These are phyloP conservation scores for Hemistola chrysoprasaria DNA, from an alignment of 2,888 invertebrate genomes.

Conservation along the genomic window DNA sequence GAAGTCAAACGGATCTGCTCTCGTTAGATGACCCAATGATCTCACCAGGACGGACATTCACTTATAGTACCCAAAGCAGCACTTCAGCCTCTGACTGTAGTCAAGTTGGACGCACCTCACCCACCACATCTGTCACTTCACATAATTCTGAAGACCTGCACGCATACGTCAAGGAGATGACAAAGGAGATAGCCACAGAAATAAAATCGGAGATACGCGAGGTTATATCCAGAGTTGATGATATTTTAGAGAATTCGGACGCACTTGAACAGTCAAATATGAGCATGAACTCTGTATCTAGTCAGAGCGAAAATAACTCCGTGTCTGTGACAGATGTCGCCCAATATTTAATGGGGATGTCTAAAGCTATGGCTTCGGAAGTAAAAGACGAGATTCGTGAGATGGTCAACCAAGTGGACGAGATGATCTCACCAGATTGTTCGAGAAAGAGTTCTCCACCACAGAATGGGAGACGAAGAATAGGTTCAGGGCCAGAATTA, in stretches of 20 bases:
- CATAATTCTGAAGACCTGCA: constrained; percentile 85
- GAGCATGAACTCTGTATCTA: constrained; percentile 79
- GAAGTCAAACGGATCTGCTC: constrained; percentile 87
- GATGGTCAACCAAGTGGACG: constrained; percentile 88
- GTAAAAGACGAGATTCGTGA: constrained; percentile 90
- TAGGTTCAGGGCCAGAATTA: constrained; percentile 71
- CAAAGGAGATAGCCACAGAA: constrained; percentile 89
- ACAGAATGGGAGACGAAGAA: constrained; percentile 61
- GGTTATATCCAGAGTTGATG: constrained; percentile 90
- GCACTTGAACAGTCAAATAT: constrained; percentile 77
- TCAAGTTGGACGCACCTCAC: constrained; percentile 79
- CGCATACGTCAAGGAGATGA: constrained; percentile 89
- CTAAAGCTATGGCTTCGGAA: constrained; percentile 90
- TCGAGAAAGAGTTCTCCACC: constrained; percentile 74
- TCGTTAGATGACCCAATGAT: constrained; percentile 83
- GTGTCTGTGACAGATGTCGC: constrained; percentile 89
- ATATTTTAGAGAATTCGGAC: constrained; percentile 88
- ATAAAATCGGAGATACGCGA: constrained; percentile 91
- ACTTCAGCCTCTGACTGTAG: constrained; percentile 81
- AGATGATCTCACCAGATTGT: constrained; percentile 81
- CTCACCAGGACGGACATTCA: constrained; percentile 65
- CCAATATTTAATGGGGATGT: constrained; percentile 89
- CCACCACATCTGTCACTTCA: constrained; percentile 77
- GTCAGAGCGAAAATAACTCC: constrained; percentile 85
- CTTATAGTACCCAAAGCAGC: constrained; percentile 70